Conservation (phyloP, 92 coral and sea anemone genomes). For the Actinostola sp. region DNA sequence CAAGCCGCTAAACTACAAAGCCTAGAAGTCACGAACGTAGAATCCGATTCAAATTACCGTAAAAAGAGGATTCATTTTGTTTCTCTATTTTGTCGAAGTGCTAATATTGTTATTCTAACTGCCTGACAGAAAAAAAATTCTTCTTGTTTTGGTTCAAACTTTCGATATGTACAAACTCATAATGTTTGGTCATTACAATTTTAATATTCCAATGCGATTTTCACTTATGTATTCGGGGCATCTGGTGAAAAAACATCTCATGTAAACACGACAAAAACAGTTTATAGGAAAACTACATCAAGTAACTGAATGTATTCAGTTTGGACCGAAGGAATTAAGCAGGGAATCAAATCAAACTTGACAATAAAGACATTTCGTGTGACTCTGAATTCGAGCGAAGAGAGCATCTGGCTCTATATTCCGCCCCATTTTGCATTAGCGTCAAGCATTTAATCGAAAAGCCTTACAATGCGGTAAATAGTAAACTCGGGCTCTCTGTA, state of each 20-base stretch:
- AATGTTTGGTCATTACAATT: not conserved
- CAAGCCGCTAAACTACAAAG: no score
- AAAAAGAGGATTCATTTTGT: no score
- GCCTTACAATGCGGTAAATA: not conserved
- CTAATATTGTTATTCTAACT: no score
- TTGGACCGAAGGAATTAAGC: not conserved
- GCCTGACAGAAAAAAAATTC: no score
- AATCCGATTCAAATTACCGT: no score
- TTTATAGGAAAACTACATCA: no score
- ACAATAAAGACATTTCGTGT: not conserved
- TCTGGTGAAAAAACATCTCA: not conserved
- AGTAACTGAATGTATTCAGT: not conserved
- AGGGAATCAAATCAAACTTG: not conserved
- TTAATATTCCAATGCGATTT: not conserved
- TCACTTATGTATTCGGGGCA: constrained; percentile 2
- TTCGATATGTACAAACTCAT: not conserved
- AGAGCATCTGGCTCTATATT: not conserved
- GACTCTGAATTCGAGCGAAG: not conserved
- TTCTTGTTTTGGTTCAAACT: not conserved
- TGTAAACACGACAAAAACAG: not conserved
- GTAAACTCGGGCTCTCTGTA: no score
- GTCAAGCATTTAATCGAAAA: not conserved
- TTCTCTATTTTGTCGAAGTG: no score
- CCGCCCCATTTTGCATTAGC: not conserved
- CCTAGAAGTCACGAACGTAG: no score